Evolutionary conservation across 2,797 vertebrate genomes (phyloP).

Genomic region (Masticophis lateralis): DNA sequence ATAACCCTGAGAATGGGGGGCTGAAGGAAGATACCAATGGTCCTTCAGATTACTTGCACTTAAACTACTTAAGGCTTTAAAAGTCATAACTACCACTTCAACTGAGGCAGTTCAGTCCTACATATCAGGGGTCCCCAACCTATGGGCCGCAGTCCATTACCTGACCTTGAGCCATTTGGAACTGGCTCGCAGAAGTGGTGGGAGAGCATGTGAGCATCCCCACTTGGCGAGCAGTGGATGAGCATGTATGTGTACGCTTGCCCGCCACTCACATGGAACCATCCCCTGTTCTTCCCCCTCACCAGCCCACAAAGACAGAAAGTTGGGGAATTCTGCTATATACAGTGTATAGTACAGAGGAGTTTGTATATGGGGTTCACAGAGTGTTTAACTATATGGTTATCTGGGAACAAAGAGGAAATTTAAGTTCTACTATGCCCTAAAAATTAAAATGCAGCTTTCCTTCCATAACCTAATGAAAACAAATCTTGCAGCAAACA

Average conservation of each 20-base stretch:
- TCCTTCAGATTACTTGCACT: neutral
- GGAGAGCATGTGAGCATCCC: neutral
- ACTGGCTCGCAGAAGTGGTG: neutral
- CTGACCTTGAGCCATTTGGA: too few relatives aligned
- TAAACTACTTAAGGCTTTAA: neutral
- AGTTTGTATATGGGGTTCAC: neutral
- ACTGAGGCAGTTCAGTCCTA: neutral
- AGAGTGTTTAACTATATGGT: neutral
- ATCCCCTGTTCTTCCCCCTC: neutral
- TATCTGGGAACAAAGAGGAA: neutral
- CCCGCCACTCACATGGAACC: neutral
- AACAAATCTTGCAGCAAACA: neutral
- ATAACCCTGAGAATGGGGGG: neutral
- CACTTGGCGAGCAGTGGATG: neutral
- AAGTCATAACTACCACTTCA: neutral
- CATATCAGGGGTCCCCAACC: neutral
- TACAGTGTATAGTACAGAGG: neutral
- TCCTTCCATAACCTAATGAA: neutral
- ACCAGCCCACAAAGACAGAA: neutral
- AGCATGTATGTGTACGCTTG: neutral
- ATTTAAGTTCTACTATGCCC: neutral
- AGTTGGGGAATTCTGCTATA: neutral
- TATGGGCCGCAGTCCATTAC: neutral
- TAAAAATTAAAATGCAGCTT: neutral
- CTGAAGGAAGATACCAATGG: neutral